phyloP scores from a whole-genome alignment of 1,140 invertebrate species.

The Drosophila ananassae region DNA sequence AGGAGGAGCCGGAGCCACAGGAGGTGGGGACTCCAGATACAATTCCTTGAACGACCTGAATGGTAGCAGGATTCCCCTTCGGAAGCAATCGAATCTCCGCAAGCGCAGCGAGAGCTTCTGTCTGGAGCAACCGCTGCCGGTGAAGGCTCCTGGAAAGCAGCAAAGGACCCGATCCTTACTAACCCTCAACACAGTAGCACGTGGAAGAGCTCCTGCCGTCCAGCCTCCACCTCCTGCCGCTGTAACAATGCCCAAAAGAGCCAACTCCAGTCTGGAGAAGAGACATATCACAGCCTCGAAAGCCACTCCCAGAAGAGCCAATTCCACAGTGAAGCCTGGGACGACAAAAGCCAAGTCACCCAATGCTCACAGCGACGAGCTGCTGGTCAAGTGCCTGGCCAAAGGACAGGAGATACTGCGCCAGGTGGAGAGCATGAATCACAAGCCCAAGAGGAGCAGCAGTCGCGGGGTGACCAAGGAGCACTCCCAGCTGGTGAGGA shows the following conservation, averaged over 20 bases:
- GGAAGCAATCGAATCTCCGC: constrained; percentile 62
- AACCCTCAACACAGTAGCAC: constrained; percentile 28
- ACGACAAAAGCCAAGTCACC: constrained; percentile 14
- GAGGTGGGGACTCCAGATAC: constrained; percentile 58
- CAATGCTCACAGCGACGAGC: constrained; percentile 63
- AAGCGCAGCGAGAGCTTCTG: constrained; percentile 64
- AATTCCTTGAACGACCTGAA: constrained; percentile 86
- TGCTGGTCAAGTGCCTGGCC: constrained; percentile 79
- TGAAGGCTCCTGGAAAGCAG: constrained; percentile 16
- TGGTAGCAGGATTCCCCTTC: constrained; percentile 84
- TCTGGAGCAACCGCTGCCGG: constrained; percentile 23
- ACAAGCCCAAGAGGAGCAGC: constrained; percentile 28
- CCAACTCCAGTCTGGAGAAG: constrained; percentile 62
- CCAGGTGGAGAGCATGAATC: constrained; percentile 75
- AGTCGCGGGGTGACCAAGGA: constrained; percentile 62
- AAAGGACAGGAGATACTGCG: constrained; percentile 81
- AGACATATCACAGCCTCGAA: constrained; percentile 24
- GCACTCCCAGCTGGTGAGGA: constrained; percentile 45
- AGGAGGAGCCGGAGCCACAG: constrained; percentile 6
- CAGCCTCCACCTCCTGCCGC: neutral
- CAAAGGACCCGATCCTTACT: constrained; percentile 63
- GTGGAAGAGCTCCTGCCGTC: neutral
- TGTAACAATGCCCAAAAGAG: constrained; percentile 38
- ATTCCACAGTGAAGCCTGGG: constrained; percentile 41
- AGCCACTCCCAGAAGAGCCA: constrained; percentile 36